Evolutionary conservation across 2,888 invertebrate species (phyloP).

Genomic region (Dichetophora obliterata): DNA sequence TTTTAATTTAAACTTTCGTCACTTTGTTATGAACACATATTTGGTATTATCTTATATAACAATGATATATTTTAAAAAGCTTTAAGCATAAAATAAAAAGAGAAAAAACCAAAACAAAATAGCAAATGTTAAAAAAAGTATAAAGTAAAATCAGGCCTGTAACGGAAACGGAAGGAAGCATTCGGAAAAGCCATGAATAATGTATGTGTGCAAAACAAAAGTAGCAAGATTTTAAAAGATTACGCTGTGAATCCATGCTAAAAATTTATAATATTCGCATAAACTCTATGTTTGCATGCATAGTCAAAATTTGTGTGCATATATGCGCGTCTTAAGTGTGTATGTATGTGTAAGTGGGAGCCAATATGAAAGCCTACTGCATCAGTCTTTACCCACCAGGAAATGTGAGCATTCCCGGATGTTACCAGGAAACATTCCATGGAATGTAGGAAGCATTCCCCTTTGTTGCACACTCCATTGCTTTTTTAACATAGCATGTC

Average conservation of each 20-base stretch:
- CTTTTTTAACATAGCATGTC: no score
- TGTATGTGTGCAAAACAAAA: conserved; percentile 10
- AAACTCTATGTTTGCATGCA: conserved; percentile 52
- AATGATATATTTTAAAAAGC: no score
- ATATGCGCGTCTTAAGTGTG: not conserved
- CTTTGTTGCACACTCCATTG: no score
- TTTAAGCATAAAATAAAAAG: not conserved
- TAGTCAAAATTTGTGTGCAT: not conserved
- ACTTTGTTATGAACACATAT: no score
- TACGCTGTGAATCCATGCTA: conserved; percentile 55
- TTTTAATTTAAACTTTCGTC: no score
- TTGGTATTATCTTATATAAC: no score
- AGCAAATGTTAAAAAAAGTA: conserved; percentile 21
- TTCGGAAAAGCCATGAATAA: conserved; percentile 37
- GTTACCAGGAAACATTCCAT: no score
- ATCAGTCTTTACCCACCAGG: not conserved
- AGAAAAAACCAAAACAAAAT: conserved; percentile 14
- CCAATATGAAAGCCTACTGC: not conserved
- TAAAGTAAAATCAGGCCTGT: conserved; percentile 45
- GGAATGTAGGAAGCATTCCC: no score
- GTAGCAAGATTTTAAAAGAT: conserved; percentile 52
- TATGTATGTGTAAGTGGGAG: not conserved
- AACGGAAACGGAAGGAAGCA: conserved; percentile 1
- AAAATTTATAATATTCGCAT: conserved; percentile 57
- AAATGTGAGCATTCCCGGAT: no score